phyloP scores from a whole-genome alignment of 2,113 vertebrate species.

The Nycticebus coucang region DNA sequence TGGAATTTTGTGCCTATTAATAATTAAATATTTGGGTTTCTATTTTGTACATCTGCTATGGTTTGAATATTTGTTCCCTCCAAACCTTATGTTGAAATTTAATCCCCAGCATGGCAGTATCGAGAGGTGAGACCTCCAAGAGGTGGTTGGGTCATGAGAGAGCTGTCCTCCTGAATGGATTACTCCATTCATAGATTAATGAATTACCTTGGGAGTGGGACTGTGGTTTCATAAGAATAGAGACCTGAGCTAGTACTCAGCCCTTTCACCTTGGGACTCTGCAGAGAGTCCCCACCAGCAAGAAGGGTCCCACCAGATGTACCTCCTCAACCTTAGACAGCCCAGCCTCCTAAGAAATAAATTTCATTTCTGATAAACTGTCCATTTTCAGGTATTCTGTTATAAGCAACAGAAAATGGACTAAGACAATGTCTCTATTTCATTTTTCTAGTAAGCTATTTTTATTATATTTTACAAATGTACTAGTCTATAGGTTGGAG shows the following conservation, averaged over 20 bases:
- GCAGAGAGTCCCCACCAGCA: background rate
- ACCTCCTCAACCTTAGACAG: background rate
- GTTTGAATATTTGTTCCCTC: background rate
- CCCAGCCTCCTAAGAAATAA: background rate
- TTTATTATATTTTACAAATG: conserved; percentile 37
- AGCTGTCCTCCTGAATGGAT: background rate
- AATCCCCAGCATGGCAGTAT: background rate
- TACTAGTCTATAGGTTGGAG: background rate
- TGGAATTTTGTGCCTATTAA: background rate
- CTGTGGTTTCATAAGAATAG: background rate
- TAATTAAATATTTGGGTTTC: background rate
- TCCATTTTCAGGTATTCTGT: background rate
- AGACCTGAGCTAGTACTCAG: background rate
- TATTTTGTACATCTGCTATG: background rate
- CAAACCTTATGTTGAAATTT: background rate
- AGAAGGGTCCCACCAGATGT: background rate
- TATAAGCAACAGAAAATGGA: background rate
- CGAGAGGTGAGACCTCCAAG: background rate
- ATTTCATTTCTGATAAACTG: background rate
- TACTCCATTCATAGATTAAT: background rate
- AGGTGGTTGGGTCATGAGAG: background rate
- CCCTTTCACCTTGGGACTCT: background rate
- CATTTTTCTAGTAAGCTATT: background rate
- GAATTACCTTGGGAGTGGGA: background rate
- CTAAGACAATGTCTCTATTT: background rate